A percentile compares a stretch with the other conserved stretches of the same genome.
Evolutionary conservation across 2,797 vertebrate genomes (phyloP).

Genomic region (Bovichtus diacanthus): DNA sequence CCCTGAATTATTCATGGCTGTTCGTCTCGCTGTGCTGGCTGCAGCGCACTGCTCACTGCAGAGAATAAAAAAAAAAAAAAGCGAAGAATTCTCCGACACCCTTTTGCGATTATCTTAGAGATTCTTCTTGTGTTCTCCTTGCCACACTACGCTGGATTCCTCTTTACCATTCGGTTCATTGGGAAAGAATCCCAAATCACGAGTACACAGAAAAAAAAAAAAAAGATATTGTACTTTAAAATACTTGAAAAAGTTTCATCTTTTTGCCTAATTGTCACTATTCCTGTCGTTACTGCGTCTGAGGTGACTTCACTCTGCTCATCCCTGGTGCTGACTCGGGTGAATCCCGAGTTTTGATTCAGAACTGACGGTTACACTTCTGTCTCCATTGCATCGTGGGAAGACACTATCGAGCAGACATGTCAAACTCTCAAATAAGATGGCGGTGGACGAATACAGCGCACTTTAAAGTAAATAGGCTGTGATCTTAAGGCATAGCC

Average conservation of each 20-base stretch:
- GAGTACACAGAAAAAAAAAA: not conserved
- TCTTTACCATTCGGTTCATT: not conserved
- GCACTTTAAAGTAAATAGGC: not conserved
- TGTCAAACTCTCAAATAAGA: too few relatives aligned
- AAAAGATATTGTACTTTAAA: not conserved
- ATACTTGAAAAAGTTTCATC: too few relatives aligned
- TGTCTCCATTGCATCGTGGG: too few relatives aligned
- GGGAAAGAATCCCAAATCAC: not conserved
- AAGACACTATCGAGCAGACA: too few relatives aligned
- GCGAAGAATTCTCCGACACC: too few relatives aligned
- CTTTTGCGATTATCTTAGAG: not conserved
- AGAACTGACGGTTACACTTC: too few relatives aligned
- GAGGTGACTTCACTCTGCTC: not conserved
- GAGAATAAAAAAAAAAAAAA: conserved; percentile 33
- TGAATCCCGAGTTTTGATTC: not conserved
- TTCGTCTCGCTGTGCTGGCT: conserved; percentile 34
- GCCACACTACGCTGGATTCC: not conserved
- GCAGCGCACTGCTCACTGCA: conserved; percentile 31
- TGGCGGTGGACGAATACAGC: too few relatives aligned
- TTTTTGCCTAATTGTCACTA: not conserved
- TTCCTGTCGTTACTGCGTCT: not conserved
- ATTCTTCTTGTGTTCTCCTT: not conserved
- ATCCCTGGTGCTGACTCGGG: too few relatives aligned
- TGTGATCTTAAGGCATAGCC: not conserved
- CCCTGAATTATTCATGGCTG: conserved; percentile 69